These are phyloP conservation scores for Hyposoter didymator DNA, from an alignment of 2,888 invertebrate species.

Conservation along the genomic window DNA sequence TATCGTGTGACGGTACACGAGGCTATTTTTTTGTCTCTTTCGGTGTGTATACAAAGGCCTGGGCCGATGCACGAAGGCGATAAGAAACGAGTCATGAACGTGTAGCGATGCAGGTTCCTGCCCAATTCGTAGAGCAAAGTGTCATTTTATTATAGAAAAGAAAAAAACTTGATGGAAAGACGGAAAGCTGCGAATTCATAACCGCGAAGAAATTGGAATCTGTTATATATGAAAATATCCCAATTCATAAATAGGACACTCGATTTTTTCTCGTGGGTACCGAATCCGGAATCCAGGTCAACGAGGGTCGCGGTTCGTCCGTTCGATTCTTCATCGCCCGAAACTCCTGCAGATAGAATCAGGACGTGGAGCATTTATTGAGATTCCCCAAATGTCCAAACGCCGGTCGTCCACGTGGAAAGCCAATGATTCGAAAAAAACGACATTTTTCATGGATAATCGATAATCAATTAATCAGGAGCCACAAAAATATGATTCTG, in stretches of 20 bases:
- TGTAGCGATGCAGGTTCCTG: background rate
- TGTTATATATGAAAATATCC: background rate
- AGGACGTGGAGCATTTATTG: background rate
- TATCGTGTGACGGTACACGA: background rate
- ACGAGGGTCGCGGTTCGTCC: slow-evolving; percentile 31
- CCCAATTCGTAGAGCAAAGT: background rate
- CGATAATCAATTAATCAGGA: background rate
- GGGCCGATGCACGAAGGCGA: slow-evolving; percentile 1
- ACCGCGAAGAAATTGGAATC: background rate
- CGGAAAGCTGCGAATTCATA: background rate
- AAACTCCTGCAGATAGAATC: background rate
- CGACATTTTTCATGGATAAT: background rate
- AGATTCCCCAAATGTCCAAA: background rate
- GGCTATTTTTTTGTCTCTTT: background rate
- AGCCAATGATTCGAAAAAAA: background rate
- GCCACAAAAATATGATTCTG: background rate
- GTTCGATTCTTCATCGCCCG: slow-evolving; percentile 17
- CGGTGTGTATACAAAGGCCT: background rate
- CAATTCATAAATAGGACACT: slow-evolving; percentile 12
- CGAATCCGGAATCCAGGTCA: slow-evolving; percentile 52
- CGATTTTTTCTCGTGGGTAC: slow-evolving; percentile 22
- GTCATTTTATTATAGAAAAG: slow-evolving; percentile 14
- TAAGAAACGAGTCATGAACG: background rate
- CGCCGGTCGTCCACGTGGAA: background rate
- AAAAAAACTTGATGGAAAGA: background rate